Conservation (phyloP, 2,888 invertebrate genomes). For the Archips xylosteana region DNA sequence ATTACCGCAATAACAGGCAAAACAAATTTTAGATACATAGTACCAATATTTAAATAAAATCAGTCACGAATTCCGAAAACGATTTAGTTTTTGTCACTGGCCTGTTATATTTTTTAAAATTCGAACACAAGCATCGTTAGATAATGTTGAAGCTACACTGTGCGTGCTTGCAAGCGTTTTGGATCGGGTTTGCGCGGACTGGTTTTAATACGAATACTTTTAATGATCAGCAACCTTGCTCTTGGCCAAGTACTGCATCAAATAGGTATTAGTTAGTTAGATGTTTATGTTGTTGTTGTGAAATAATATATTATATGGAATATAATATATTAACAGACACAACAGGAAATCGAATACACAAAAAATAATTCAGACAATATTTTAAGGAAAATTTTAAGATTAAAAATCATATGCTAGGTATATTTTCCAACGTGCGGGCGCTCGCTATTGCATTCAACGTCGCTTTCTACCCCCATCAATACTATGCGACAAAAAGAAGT, state of each 20-base stretch:
- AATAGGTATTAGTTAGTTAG: conserved; percentile 4
- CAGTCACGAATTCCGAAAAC: background rate
- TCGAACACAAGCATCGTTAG: conserved; percentile 13
- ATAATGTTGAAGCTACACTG: conserved; percentile 17
- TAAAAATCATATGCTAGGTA: too few relatives aligned
- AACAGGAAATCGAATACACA: background rate
- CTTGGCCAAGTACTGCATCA: background rate
- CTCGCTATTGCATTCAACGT: too few relatives aligned
- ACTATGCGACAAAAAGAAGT: too few relatives aligned
- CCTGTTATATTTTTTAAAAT: background rate
- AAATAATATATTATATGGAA: too few relatives aligned
- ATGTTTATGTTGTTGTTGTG: too few relatives aligned
- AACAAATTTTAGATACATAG: conserved; percentile 24
- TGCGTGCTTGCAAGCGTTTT: conserved; percentile 10
- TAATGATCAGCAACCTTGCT: conserved; percentile 17
- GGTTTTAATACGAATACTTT: too few relatives aligned
- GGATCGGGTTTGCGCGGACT: conserved; percentile 30
- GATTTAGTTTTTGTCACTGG: background rate
- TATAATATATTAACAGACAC: too few relatives aligned
- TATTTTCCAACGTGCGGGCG: too few relatives aligned
- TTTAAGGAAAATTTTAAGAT: too few relatives aligned
- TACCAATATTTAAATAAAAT: background rate
- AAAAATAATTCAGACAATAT: too few relatives aligned
- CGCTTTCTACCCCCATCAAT: too few relatives aligned
- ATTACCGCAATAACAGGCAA: conserved; percentile 12